Evolutionary conservation across 2,113 vertebrate species (phyloP).

Genomic region (Apteryx owenii): DNA sequence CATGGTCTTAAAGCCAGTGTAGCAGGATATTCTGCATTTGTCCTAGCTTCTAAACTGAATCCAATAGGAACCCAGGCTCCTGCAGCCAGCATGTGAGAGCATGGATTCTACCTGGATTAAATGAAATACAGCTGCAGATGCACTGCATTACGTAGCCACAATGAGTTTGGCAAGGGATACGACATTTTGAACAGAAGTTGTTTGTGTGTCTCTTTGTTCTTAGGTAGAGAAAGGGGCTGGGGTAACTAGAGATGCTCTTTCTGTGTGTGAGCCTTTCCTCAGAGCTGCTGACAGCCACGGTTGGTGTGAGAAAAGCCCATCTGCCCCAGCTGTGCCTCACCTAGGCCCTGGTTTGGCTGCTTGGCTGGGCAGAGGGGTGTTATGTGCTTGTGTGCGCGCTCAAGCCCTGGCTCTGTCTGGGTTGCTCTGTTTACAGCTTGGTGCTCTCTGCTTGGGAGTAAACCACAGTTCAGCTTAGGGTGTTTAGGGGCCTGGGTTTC

Average conservation of each 20-base stretch:
- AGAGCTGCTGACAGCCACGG: not conserved
- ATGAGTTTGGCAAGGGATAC: not conserved
- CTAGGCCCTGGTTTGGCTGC: fast-evolving
- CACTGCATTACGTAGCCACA: too few species aligned
- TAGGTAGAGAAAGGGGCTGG: too few species aligned
- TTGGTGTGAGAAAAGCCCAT: not conserved
- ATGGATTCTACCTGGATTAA: not conserved
- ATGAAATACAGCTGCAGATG: too few species aligned
- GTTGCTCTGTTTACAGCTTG: too few species aligned
- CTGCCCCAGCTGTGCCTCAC: too few species aligned
- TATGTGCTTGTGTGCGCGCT: not conserved
- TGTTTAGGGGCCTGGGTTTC: not conserved
- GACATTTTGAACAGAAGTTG: too few species aligned
- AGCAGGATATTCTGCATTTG: not conserved
- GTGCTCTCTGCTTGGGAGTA: not conserved
- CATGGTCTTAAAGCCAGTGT: not conserved
- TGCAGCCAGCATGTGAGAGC: not conserved
- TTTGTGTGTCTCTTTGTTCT: too few species aligned
- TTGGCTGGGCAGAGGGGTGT: not conserved
- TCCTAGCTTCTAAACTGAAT: too few species aligned
- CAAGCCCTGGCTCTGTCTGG: not conserved
- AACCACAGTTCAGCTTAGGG: not conserved
- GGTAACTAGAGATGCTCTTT: too few species aligned
- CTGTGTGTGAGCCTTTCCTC: not conserved
- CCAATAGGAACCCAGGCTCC: not conserved